Base-by-base conservation (phyloP, 2,113 vertebrate genomes). In the Rhadina sibilatrix region DNA sequence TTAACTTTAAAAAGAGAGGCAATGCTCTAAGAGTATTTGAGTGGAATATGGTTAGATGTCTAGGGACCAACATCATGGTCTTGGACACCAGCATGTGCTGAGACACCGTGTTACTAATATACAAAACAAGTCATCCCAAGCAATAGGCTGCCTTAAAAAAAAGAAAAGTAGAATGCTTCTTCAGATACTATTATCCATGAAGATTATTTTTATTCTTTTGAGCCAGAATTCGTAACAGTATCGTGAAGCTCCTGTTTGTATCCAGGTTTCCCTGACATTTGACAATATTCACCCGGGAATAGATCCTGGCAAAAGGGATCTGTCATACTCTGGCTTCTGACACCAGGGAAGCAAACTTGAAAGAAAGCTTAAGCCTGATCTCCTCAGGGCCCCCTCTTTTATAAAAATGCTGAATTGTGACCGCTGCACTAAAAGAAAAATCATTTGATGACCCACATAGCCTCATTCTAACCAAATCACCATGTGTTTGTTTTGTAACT, bases 291-390 rank as follows among this genome's bases (percentile, higher is more conserved):
- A 85, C 63, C 37, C 54, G 27, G 31, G 63, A 86, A 87, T 5
- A 85, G 22, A 89, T 68, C 65, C 90, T 82, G 35, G 53, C 71
- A 86, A 83, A 22, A 44, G 22, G 9, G 38, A 80, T 65, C 54
- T 65, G 46, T 83, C 75, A 61, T 33, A 61, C 35, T 42, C 22
- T 65, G 66, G 17, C 59, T 72, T 64, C 15, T 79, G 53, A 79
- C 49, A 87, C 30, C 53, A 91, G 28, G 21, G 78, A 94, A 70
- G 27, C 22, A 15, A 82, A 96, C 78, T 30, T 87, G 40, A 89
- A 96, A 94, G 76, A 40, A 87, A 87, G 31, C 44, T 70, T 79
- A 89, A 71, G 61, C 46, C 61, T 93, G 71, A 96, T 88, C 88
- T 93, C 79, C 42, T 74, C 71, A 77, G 40, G 50, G 15, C 46